phyloP scores from a whole-genome alignment of 2,113 vertebrate genomes.

The Solea senegalensis region DNA sequence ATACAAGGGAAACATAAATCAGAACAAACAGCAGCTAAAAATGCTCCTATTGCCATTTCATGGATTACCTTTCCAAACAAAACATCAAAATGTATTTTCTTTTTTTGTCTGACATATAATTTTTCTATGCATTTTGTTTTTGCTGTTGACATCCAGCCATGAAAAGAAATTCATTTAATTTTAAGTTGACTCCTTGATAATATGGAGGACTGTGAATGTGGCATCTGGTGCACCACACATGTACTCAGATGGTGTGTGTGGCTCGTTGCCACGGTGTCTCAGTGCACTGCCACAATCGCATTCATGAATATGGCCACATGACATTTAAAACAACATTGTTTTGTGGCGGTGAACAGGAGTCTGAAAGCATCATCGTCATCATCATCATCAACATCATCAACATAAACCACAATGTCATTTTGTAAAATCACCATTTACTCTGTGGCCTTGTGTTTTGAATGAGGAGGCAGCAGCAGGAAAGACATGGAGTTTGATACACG shows the following conservation, averaged over 20 bases:
- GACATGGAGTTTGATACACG: too few species aligned
- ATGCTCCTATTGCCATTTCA: not conserved
- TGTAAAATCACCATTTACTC: not conserved
- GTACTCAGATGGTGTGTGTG: slow-evolving; percentile 54
- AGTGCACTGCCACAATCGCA: slow-evolving; percentile 37
- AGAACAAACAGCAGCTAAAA: slow-evolving; percentile 13
- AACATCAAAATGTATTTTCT: not conserved
- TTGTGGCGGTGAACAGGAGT: not conserved
- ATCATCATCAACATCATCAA: not conserved
- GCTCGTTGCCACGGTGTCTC: slow-evolving; percentile 49
- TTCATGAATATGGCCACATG: slow-evolving; percentile 46
- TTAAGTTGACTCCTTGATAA: not conserved
- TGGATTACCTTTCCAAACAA: not conserved
- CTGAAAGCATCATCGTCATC: not conserved
- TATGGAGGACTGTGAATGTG: slow-evolving; percentile 13
- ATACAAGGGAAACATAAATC: not conserved
- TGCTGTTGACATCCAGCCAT: not conserved
- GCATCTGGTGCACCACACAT: slow-evolving; percentile 52
- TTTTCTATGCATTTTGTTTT: too few species aligned
- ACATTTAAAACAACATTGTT: slow-evolving; percentile 13
- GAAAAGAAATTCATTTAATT: not conserved
- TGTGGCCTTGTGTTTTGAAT: not conserved
- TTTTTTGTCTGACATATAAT: not conserved
- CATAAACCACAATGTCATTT: not conserved
- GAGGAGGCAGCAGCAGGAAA: not conserved